Evolutionary conservation across 2,113 vertebrate genomes (phyloP), one percentile per base, ranked within the genome.

Genomic region (Psettodes erumei): DNA sequence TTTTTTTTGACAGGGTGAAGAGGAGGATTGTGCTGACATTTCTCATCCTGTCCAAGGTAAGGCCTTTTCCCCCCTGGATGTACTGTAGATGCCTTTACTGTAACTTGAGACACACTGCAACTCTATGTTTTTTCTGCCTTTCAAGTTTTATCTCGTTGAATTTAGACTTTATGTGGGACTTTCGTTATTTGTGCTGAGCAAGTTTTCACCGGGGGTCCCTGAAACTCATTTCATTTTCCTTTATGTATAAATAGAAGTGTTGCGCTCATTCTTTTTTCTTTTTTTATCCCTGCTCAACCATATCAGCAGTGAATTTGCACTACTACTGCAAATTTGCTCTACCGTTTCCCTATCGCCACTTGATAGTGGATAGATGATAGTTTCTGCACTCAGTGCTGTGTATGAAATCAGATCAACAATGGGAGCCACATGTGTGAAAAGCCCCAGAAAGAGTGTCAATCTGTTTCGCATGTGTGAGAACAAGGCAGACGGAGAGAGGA

Each of bases 1-100:
- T 66, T 60, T 60, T 77, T 32, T 63, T 50, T 64, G 13, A 59
- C 79, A 91, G 91, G 88, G 82, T 78, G 82, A 89, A 88, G 81
- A 90, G 76, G 85, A 85, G 71, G 71, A 73, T 71, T 19, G 33
- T n/a, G n/a, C 51, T 33, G 58, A 78, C 82, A 16, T 71, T 74
- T 83, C n/a, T n/a, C 9, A 19, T 59, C 79, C 70, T 30, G n/a
- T 91, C 77, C 25, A 81, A 84, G 87, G 91, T 92, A 48, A 72
- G 76, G 11, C 59, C 3, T 7, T 27, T 6, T 54, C 4, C 5
- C 25, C 21, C 43, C 18, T 6, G 27, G 5, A 27, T 50, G 32
- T 13, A 27, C 13, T 53, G 2, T 43, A 25, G 1, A 55, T 40
- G 35, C 43, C 15, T 70, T 64, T 55, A 15, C 35, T 40, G 15